A percentile compares a stretch with the other conserved stretches of the same genome.
Evolutionary conservation across 2,797 vertebrate genomes (phyloP).

Genomic region (Hoplostethus atlanticus): DNA sequence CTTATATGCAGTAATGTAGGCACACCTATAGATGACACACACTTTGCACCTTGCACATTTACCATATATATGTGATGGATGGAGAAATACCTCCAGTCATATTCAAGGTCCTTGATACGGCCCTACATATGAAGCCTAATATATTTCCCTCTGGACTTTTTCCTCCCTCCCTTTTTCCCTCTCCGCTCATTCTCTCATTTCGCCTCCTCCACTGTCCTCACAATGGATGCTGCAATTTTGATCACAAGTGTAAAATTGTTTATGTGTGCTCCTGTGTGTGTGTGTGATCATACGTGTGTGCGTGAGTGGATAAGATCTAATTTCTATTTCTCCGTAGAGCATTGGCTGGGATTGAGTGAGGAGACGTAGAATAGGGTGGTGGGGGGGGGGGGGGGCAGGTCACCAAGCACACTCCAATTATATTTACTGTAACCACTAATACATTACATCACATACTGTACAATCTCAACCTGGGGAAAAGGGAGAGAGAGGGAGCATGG

Average conservation of each 20-base stretch:
- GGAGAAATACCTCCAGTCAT: not conserved
- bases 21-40: no score
- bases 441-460: slow-evolving; percentile 55
- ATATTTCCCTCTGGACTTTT: not conserved
- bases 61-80: not conserved
- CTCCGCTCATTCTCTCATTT: no score
- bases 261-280: not conserved
- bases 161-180: not conserved
- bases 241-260: slow-evolving; percentile 1
- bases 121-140: not conserved
- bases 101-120: not conserved
- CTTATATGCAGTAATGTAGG: no score
- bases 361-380: slow-evolving; percentile 2
- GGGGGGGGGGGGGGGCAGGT: slow-evolving; percentile 6
- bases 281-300: not conserved
- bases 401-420: slow-evolving; percentile 38
- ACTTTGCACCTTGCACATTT: no score
- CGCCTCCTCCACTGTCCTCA: not conserved
- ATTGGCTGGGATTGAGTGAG: slow-evolving; percentile 28
- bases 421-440: slow-evolving; percentile 55
- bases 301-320: slow-evolving; percentile 46
- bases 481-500: slow-evolving; percentile 4
- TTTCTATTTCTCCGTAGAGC: slow-evolving; percentile 55
- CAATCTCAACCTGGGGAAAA: slow-evolving; percentile 43
- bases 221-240: not conserved